Base-by-base conservation (phyloP, 2,888 invertebrate species). In the Mythimna ferrago region DNA sequence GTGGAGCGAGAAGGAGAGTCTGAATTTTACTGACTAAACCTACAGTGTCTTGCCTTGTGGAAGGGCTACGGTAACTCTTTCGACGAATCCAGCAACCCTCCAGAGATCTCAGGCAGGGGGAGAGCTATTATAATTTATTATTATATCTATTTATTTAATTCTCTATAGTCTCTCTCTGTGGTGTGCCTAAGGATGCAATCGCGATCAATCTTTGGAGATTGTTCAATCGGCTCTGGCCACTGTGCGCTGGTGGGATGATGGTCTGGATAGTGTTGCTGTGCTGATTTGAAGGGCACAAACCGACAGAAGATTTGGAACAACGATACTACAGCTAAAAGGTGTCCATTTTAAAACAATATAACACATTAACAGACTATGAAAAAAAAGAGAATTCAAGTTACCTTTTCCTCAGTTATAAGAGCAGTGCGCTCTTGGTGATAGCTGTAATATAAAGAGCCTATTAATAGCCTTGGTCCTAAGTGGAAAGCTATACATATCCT, bases 401-500 rank as follows among this genome's bases (percentile, higher is more conserved):
- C 97, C 94, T 96, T 93, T 83, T 94, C 91, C 81, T 97, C 96
- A 70, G 96, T 95, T 86, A 97, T 96, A 83, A 96, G 93, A 83
- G 96, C 96, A 78, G 97, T 97, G 89, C 97, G 97, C 90, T 97
- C 97, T 86, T 97, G 97, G 93, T 98, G 98, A 94, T 98, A 98
- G 91, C 98, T 97, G 95, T 98, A 97, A 94, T 99, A 98, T 87
- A 99, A 97, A 86, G 98, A 97, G 80, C 99, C 98, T 91, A 99
- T 98, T 88, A 99, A 97, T 92, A 99, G 97, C 91, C 99, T 97
- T 88, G 99, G 99, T 89, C 99, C 98, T 92, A 99, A 97, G 91
- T 99, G 99, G 89, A 99, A 97, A 82, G 99, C 99, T 90, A 99
- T 98, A 93, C 98, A 98, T 90, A 98, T 97, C 89, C 99, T 97